Evolutionary conservation across 2,113 vertebrate genomes (phyloP).

Genomic region (Promerops cafer): DNA sequence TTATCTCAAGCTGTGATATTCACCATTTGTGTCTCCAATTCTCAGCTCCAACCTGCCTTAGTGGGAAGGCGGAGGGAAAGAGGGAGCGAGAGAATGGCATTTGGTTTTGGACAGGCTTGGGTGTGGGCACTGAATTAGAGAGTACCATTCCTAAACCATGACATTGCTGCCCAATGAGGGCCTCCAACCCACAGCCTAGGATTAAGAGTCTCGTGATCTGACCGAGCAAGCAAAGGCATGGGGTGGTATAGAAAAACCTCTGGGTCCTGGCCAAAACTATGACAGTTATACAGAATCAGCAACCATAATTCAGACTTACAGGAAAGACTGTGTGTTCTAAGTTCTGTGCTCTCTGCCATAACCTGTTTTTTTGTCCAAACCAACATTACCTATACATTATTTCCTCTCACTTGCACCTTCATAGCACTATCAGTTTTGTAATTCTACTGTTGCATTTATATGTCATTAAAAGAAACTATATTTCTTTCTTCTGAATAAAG

Average conservation of each 20-base stretch:
- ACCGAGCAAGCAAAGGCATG: neutral
- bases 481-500: neutral
- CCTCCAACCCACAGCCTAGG: neutral
- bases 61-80: neutral
- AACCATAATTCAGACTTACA: neutral
- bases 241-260: neutral
- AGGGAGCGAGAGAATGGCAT: fast-evolving
- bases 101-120: neutral
- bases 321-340: neutral
- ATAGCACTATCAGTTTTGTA: neutral
- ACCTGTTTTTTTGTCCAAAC: neutral
- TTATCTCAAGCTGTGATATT: neutral
- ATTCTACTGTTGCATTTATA: neutral
- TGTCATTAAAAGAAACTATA: neutral
- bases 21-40: neutral
- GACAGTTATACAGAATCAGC: neutral
- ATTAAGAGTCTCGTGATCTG: neutral
- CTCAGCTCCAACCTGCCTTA: neutral
- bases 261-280: neutral
- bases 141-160: fast-evolving
- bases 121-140: no score
- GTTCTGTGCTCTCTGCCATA: neutral
- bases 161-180: neutral
- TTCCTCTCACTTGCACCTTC: neutral
- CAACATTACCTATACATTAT: neutral